phyloP scores from a whole-genome alignment of 2,888 invertebrate genomes.

The Andrena bicolor region DNA sequence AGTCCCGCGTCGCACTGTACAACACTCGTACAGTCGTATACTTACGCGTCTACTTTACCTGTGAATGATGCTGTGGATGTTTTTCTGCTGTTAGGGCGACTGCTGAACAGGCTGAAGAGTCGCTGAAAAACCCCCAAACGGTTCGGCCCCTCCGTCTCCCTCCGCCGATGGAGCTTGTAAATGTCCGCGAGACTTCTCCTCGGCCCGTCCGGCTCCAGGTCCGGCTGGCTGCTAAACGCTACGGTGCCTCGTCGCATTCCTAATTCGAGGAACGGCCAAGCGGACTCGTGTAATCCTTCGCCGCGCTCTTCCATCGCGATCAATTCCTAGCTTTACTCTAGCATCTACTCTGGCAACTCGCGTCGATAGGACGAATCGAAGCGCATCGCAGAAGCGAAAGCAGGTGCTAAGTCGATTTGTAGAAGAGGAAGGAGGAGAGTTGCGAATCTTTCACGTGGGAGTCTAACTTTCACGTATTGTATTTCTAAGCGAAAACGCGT shows the following conservation, averaged over 20 bases:
- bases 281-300: conserved; percentile 5
- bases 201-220: conserved; percentile 80
- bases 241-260: conserved; percentile 84
- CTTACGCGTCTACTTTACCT: conserved; percentile 65
- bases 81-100: conserved; percentile 89
- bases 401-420: conserved; percentile 33
- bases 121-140: conserved; percentile 83
- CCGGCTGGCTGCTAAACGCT: conserved; percentile 84
- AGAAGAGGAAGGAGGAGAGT: conserved; percentile 63
- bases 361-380: conserved; percentile 27
- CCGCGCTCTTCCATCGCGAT: not conserved
- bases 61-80: conserved; percentile 89
- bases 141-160: conserved; percentile 81
- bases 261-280: conserved; percentile 69
- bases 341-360: not conserved
- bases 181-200: conserved; percentile 82
- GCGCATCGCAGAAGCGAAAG: conserved; percentile 57
- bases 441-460: conserved; percentile 16
- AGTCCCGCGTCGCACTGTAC: not conserved
- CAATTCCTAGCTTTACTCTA: not conserved
- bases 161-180: conserved; percentile 81
- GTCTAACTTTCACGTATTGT: conserved; percentile 7
- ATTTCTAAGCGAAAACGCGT: conserved; percentile 4
- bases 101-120: conserved; percentile 87
- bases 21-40: not conserved